Evolutionary conservation across 2,888 invertebrate species (phyloP), one percentile per base, ranked within the genome.

Genomic region (Resseliella maxima): DNA sequence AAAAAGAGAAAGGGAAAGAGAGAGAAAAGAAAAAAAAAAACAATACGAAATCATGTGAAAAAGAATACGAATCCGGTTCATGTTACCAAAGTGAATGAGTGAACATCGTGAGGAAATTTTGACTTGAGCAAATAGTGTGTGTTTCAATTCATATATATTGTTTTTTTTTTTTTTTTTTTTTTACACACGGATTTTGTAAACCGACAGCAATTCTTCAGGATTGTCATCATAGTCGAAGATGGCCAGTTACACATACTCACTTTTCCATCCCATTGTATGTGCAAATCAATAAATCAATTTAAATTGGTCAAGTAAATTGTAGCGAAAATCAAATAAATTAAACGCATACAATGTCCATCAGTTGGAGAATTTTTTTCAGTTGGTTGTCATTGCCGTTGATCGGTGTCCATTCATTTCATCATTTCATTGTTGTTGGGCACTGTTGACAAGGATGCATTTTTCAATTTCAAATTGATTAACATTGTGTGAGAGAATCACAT

Each of bases 231-330:
- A 8, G 46, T 18, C 46, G 18, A n/a, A n/a, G 18, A 18, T 50
- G 46, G 15, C 12, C 46, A 18, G 46, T 50, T 50, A 50, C 46
- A 50, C 59, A 6, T 24, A 21, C 59, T 15, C 21, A 24, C 59
- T 24, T 12, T n/a, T 31, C 12, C 21, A 15, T 5, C 15, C 12
- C 72, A 72, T 72, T 35, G 72, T 72, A 18, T 38, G 38, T 38
- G 24, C 38, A 83, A 83, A 83, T 83, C 83, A 83, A 83, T 83
- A 83, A 83, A 83, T 83, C 83, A 83, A 83, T 83, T 83, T 83
- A 83, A 83, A 83, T 83, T 83, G 83, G 83, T 38, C 38, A n/a
- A 83, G 83, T 83, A 83, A 83, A 83, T 83, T 38, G 83, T 38
- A 36, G 83, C 6, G 83, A 36, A 83, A 83, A 83, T 83, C 83